phyloP scores from a whole-genome alignment of 1,140 invertebrate species.

The Onthophagus taurus region DNA sequence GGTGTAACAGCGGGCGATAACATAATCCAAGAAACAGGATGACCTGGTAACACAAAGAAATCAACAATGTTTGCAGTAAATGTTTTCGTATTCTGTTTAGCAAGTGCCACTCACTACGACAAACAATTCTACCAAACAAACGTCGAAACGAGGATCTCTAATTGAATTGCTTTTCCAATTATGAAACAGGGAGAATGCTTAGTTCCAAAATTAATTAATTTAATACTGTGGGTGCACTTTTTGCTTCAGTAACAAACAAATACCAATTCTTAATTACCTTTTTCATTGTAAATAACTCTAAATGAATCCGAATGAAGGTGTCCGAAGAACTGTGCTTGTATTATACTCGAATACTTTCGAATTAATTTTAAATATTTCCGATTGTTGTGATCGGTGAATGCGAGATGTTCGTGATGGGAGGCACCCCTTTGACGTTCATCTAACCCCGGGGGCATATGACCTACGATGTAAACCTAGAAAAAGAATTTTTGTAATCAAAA shows the following conservation, averaged over 20 bases:
- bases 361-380: slow-evolving; percentile 62
- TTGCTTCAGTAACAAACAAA: no score
- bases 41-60: slow-evolving; percentile 44
- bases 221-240: no score
- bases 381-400: slow-evolving; percentile 57
- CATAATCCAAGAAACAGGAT: slow-evolving; percentile 74
- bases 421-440: slow-evolving; percentile 65
- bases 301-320: slow-evolving; percentile 88
- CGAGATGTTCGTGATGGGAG: slow-evolving; percentile 43
- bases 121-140: no score
- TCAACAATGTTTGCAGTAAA: no score
- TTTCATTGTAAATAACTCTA: slow-evolving; percentile 68
- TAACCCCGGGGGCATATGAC: slow-evolving; percentile 79
- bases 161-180: no score
- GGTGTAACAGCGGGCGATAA: slow-evolving; percentile 80
- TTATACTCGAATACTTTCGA: slow-evolving; percentile 62
- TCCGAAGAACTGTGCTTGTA: slow-evolving; percentile 86
- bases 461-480: slow-evolving; percentile 76
- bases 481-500: no score
- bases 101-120: no score
- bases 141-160: no score
- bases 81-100: no score
- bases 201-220: no score
- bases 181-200: no score
- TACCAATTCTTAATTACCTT: slow-evolving; percentile 51